Base-by-base conservation (phyloP, 2,113 vertebrate genomes). In the Gopherus evgoodei region DNA sequence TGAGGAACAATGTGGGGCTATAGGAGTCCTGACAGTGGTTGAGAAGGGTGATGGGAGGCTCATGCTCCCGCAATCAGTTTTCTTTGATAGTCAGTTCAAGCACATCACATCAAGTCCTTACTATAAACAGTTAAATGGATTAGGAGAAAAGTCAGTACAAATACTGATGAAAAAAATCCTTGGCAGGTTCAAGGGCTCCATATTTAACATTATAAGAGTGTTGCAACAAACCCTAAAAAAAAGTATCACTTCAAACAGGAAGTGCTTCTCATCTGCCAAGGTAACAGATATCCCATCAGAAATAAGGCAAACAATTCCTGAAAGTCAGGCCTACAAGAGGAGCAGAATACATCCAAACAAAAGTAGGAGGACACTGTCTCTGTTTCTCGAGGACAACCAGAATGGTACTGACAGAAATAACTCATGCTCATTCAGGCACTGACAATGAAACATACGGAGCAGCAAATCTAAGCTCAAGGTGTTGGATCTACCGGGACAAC, bases 51-150 rank as follows among this genome's bases (percentile, higher is more conserved):
- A 72, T 19, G 38, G 90, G 72, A 91, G 49, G 87, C 76, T 85
- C 81, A 7, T 49, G 38, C 85, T 92, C 65, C 44, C 90, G 65
- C 52, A 85, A 5, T 8, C 49, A 81, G 35, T 42, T 93, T 69
- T 86, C 78, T 96, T 90, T 96, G 50, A 82, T 92, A 1, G 14
- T 87, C 81, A 85, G 38, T 87, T 95, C 88, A 89, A 95, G 53
- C 57, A 87, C 5, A 9, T 81, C 3, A 3, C 57, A 89, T 81
- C 47, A 90, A 92, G 91, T 14, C 52, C 27, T 4, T 87, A 11
- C 27, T 80, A 50, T 42, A 79, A 90, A 69, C n/a, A 86, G 17
- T n/a, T 44, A 86, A 83, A 76, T 85, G 19, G 78, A 38, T 86
- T 57, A 93, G 82, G 49, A 83, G 57, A 69, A 90, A 94, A 90